A percentile compares a stretch with the other conserved stretches of the same genome.
Conservation (phyloP, 2,113 vertebrate species). For the Felis catus region DNA sequence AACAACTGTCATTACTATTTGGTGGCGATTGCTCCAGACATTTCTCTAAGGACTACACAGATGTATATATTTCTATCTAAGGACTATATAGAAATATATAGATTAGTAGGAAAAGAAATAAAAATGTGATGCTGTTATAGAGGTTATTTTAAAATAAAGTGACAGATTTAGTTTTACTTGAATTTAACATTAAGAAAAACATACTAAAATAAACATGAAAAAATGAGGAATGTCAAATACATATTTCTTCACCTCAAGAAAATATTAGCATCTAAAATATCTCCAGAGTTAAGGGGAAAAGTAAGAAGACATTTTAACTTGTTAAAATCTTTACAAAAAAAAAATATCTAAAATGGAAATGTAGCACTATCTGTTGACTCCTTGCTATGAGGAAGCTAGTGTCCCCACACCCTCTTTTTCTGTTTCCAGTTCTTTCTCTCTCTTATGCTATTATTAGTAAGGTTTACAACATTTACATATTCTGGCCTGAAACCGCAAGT, state of each 20-base stretch:
- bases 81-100: background rate
- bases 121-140: background rate
- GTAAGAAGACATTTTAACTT: background rate
- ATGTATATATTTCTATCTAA: background rate
- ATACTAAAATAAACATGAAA: background rate
- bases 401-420: background rate
- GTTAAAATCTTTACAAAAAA: background rate
- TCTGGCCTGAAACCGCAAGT: background rate
- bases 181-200: constrained; percentile 28
- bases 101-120: background rate
- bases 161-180: background rate
- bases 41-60: background rate
- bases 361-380: background rate
- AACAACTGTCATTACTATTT: background rate
- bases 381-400: background rate
- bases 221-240: background rate
- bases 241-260: background rate
- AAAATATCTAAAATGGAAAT: too few species aligned
- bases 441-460: constrained; percentile 41
- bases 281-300: background rate
- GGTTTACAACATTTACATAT: background rate
- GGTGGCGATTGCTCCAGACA: background rate
- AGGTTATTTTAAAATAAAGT: background rate
- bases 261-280: background rate
- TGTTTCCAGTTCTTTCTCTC: background rate